Evolutionary conservation across 2,797 vertebrate genomes (phyloP), one percentile per base, ranked within the genome.

Genomic region (Tapirus indicus): DNA sequence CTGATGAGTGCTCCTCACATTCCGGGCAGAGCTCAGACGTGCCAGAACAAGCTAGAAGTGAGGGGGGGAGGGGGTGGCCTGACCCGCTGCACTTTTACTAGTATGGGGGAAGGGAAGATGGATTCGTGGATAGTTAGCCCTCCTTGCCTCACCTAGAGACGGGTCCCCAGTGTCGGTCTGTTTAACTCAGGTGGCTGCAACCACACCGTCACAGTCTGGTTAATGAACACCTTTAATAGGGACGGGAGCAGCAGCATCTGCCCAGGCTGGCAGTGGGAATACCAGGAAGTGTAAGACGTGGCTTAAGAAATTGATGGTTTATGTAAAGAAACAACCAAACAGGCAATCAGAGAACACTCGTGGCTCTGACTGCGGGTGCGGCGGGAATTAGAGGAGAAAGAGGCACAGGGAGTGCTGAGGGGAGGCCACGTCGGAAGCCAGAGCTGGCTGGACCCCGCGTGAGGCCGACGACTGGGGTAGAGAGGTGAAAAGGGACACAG

Each of bases 391-490:
- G n/a, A 52, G 49, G 49, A 52, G 49, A 52, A 52, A 13, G 12
- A 13, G 49, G 49, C 49, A 13, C 13, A 66, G 47, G 0, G 35
- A 47, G 66, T 52, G 29, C 23, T 10, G 27, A 71, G 71, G 11
- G 12, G 49, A 52, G 13, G 49, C 49, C 49, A 2, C 49, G 49
- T n/a, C 69, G 10, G 69, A 32, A 60, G 68, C 35, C 27, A 32
- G 52, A 2, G 29, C 27, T 41, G 12, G 68, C 82, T 5, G 47
- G 21, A 25, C 25, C 25, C 18, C 0, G 0, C 13, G 2, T n/a
- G 69, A n/a, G 27, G 13, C 13, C 27, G 6, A 14, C 12, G 13
- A 14, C 60, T 64, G 60, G 27, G 27, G 27, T 13, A 32, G 60
- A 64, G 23, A 64, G 60, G 60, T 7, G 13, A 64, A 7, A 14